Base-by-base conservation (phyloP, 2,888 invertebrate species). In the Calephelis perditalis region DNA sequence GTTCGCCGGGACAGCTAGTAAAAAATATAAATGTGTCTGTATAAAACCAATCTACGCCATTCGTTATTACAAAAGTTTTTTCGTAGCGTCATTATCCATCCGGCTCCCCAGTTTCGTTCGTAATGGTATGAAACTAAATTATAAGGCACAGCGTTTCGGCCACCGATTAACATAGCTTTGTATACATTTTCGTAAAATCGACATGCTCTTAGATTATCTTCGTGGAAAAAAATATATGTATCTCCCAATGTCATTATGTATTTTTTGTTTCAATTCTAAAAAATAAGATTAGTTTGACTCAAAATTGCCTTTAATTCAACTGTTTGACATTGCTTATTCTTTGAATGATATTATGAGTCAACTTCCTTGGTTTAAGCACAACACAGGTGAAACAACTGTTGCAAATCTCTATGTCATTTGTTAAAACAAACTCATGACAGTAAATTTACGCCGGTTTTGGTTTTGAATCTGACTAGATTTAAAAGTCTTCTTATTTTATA, bases 101-200 rank as follows among this genome's bases (percentile, higher is more conserved):
- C 60, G 46, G 56, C 40, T 44, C 55, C 45, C 43, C 52, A 52
- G 52, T 52, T 52, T 52, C 46, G 59, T 60, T 60, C 46, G 68
- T 88, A 88, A 89, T 89, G 85, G 86, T 85, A 86, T 78, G 79
- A 80, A 82, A 72, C 78, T 73, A 88, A 89, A 89, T 89, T 89
- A 89, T 75, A 86, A 80, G 81, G 81, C 77, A 71, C 71, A 71
- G 73, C 71, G 68, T 77, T 77, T 77, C 70, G 75, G 76, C 70
- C 75, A 72, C 73, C 79, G 83, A 88, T 89, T 89, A 89, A 85
- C 83, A 81, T 86, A 82, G 81, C 85, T 86, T 40, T 36, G 59
- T 55, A 59, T 59, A 55, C 59, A 55, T 59, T 77, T 75, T 71
- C 65, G 65, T 70, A 71, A 74, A 73, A 76, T 76, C 54, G 55